Conservation (phyloP, 1,140 invertebrate genomes). For the Drosophila asahinai region DNA sequence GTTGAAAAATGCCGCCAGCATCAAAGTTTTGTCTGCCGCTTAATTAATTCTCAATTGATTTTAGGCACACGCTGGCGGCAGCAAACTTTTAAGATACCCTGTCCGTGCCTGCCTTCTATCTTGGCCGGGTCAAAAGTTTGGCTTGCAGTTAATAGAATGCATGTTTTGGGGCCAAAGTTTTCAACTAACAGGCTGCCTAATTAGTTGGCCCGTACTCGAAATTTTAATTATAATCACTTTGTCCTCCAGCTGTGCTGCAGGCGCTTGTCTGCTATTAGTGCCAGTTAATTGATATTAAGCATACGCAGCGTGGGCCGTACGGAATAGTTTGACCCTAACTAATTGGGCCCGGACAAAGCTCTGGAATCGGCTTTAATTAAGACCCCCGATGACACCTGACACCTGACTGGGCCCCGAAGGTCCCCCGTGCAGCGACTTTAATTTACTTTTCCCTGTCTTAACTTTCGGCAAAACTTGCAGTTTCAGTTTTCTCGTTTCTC, state of each 20-base stretch:
- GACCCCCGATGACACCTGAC: conserved; percentile 39
- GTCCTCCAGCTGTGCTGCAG: conserved; percentile 27
- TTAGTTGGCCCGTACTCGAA: conserved; percentile 47
- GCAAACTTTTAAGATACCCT: conserved; percentile 18
- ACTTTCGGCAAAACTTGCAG: conserved; percentile 21
- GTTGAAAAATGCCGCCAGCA: conserved; percentile 41
- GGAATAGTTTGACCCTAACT: conserved; percentile 20
- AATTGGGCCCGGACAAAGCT: conserved; percentile 13
- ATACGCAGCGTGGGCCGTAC: conserved; percentile 37
- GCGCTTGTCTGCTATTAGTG: neutral
- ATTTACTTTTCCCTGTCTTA: conserved; percentile 45
- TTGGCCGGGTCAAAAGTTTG: conserved; percentile 14
- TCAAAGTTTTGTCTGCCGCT: conserved; percentile 52
- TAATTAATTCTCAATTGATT: conserved; percentile 75
- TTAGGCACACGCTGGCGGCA: conserved; percentile 38
- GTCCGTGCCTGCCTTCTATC: conserved; percentile 2
- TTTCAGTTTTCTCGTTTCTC: conserved; percentile 21
- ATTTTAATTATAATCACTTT: conserved; percentile 49
- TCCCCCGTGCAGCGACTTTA: conserved; percentile 32
- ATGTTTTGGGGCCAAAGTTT: conserved; percentile 48
- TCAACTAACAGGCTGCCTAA: conserved; percentile 21
- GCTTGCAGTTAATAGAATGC: conserved; percentile 23
- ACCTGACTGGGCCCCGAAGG: conserved; percentile 18
- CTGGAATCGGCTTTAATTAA: conserved; percentile 55
- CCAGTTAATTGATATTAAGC: conserved; percentile 59